Base-by-base conservation (phyloP, 2,113 vertebrate species). In the Dasyprocta punctata region DNA sequence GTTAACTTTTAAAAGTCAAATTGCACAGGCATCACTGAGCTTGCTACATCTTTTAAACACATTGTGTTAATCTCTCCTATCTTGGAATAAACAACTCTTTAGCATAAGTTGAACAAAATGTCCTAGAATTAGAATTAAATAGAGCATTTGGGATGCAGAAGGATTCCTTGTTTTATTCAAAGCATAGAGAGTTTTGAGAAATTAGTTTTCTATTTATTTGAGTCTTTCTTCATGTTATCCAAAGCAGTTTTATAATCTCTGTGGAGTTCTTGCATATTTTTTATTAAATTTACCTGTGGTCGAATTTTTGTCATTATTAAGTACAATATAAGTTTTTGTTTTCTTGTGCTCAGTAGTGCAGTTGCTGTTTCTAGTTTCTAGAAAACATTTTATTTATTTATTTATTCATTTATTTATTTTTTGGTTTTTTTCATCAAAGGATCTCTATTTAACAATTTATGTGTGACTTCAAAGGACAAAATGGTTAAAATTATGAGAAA, bases 161-260 rank as follows among this genome's bases (percentile, higher is more conserved):
- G 6, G 17, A 60, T n/a, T 92, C 47, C 41, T 85, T 49, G 41
- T 73, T 95, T 92, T 36, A 87, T 20, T 12, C 52, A 92, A 89
- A 88, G 26, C 60, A 71, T 58, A 38, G 5, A 73, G 41, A 8
- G 12, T 80, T 54, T 78, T 86, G 44, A 90, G 60, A 80, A 80
- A 80, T 73, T 77, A 89, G 16, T 30, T 95, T 90, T 91, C 13
- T 94, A n/a, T 77, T 81, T 91, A 77, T 82, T 58, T 77, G 60
- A 30, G 11, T 7, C n/a, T 95, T 78, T 86, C 49, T 83, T 92
- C 81, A 81, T 86, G 41, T 14, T 56, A 92, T 81, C 93, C 14
- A 69, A 24, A 71, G 65, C 88, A 77, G 44, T 77, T 85, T 88
- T 80, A 36, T 77, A 63, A 52, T 85, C 36, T 96, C 19, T 41